phyloP scores from a whole-genome alignment of 2,888 invertebrate genomes.

The Protophormia terraenovae region DNA sequence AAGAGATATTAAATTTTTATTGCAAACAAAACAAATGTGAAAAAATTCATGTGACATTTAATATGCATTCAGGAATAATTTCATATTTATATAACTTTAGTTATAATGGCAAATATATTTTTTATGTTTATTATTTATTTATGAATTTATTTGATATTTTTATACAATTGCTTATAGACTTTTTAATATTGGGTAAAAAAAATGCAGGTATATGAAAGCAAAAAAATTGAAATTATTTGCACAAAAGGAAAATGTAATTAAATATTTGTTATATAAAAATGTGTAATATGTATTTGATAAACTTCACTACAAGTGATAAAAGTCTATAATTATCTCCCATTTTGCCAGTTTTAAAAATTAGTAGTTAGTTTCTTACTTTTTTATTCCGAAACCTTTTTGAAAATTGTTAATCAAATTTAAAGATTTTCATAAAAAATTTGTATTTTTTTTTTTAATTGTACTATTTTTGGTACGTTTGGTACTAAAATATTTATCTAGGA shows the following conservation, averaged over 20 bases:
- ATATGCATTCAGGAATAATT: not conserved
- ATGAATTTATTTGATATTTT: slow-evolving; percentile 14
- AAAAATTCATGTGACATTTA: not conserved
- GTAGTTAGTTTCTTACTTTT: too few relatives aligned
- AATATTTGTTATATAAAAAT: not conserved
- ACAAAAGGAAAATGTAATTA: not conserved
- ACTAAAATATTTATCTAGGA: too few relatives aligned
- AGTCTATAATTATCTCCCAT: too few relatives aligned
- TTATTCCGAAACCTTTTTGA: too few relatives aligned
- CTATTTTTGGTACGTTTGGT: too few relatives aligned
- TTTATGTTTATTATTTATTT: not conserved
- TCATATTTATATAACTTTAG: not conserved
- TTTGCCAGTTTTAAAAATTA: too few relatives aligned
- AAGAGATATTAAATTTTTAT: not conserved
- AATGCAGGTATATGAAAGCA: not conserved
- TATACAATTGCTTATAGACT: not conserved
- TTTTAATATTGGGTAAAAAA: not conserved
- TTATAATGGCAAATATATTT: not conserved
- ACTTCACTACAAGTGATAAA: not conserved
- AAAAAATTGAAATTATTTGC: too few relatives aligned
- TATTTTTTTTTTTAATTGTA: too few relatives aligned
- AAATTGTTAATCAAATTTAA: too few relatives aligned
- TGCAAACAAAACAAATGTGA: not conserved
- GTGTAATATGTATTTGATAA: not conserved
- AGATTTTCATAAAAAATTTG: too few relatives aligned